These are phyloP conservation scores for Lasiommata megera DNA, from an alignment of 2,888 invertebrate species.

Conservation along the genomic window DNA sequence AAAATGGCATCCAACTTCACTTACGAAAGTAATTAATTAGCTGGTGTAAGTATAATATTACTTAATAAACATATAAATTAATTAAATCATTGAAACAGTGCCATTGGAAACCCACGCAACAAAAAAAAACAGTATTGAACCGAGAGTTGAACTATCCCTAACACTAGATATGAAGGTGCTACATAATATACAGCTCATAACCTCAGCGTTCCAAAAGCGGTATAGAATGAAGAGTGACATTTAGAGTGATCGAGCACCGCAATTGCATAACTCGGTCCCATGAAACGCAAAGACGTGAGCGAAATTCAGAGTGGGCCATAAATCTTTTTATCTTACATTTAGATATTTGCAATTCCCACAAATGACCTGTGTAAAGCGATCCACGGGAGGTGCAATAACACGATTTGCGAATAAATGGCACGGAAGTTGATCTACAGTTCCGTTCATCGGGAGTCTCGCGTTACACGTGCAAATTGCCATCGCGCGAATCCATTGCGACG, in stretches of 20 bases:
- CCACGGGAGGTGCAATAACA: slow-evolving; percentile 74
- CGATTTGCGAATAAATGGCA: slow-evolving; percentile 77
- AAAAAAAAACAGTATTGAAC: no score
- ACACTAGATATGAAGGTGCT: background rate
- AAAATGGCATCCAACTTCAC: no score
- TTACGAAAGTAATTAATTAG: no score
- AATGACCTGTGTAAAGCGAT: slow-evolving; percentile 73
- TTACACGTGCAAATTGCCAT: slow-evolving; percentile 55
- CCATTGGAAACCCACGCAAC: no score
- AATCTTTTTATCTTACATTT: slow-evolving; percentile 44
- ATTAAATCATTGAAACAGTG: no score
- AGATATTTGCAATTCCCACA: slow-evolving; percentile 63
- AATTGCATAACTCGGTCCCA: slow-evolving; percentile 31
- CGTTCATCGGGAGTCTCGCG: slow-evolving; percentile 43
- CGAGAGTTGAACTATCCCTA: no score
- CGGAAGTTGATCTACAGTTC: slow-evolving; percentile 73
- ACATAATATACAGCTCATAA: slow-evolving; percentile 2
- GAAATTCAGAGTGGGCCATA: slow-evolving; percentile 40
- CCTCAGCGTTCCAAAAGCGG: slow-evolving; percentile 8
- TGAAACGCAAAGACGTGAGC: slow-evolving; percentile 33
- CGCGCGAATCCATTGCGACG: slow-evolving; percentile 59
- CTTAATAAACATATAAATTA: no score
- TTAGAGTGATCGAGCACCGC: slow-evolving; percentile 27
- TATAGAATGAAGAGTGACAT: slow-evolving; percentile 30
- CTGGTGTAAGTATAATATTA: no score